Evolutionary conservation across 2,113 vertebrate genomes (phyloP), one percentile per base, ranked within the genome.

Genomic region (Pygoscelis antarcticus): DNA sequence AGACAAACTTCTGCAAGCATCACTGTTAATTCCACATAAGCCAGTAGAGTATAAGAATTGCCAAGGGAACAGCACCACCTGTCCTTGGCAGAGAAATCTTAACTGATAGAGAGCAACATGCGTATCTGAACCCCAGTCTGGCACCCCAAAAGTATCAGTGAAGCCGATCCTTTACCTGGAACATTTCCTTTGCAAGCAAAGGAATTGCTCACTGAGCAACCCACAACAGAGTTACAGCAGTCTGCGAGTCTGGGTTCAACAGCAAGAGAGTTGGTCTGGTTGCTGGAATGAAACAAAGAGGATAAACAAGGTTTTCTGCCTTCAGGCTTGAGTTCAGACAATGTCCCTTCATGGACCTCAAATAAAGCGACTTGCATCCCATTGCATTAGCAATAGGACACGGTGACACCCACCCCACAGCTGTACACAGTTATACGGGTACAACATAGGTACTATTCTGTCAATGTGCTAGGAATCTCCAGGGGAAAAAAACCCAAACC

Each of bases 371-470:
- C 17, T 6, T 29, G 42, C 42, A 16, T 78, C 51, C 47, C 55
- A 58, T 2, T 27, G 30, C 61, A 32, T 27, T 10, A 83, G 40
- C 6, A 7, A 15, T 5, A 18, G 36, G 57, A 72, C 32, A 68
- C 38, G 19, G 3, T 30, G 2, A 71, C n/a, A 54, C 8, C 13
- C 69, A 72, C 21, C 25, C 78, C 60, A 55, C 32, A 78, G 49
- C 57, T 60, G 30, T 40, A 46, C 20, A 27, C 34, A 40, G 52
- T 58, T 29, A 49, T 0, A 15, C 34, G 69, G n/a, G 40, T 47
- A 74, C 30, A 42, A 57, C 25, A 66, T 3, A 52, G 0, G 0
- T 4, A 36, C 22, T 21, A 9, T 8, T 19, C 55, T 46, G 23
- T 44, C 54, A 3, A 0, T 1, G 10, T 13, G 30, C 23, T 23